Base-by-base conservation (phyloP, 2,113 vertebrate genomes). In the Ascaphus truei region DNA sequence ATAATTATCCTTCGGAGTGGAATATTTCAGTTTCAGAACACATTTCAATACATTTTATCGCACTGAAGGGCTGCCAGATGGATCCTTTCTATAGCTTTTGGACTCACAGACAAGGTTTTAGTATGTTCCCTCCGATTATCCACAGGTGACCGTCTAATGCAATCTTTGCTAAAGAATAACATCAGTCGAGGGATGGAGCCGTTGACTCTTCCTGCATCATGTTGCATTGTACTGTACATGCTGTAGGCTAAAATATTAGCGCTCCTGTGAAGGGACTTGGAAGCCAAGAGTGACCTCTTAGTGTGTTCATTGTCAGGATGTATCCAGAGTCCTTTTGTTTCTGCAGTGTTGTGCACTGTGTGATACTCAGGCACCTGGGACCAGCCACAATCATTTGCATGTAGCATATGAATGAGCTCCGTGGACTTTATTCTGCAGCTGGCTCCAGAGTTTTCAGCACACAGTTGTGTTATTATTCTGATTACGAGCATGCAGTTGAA, bases 81-180 rank as follows among this genome's bases (percentile, higher is more conserved):
- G 50, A 65, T 41, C 31, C 23, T 65, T 55, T 65, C 11, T 51
- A 34, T 31, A 50, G 20, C 2, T 61, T 61, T 61, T 61, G 58
- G 43, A 45, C 39, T 39, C 43, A 11, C 58, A 39, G 62, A 65
- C 62, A 65, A 65, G 53, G 31, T 36, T 50, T 65, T 27, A n/a
- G n/a, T n/a, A 65, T 65, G 34, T 50, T 55, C 53, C 62, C 62
- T 55, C 34, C 41, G 23, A 48, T 39, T 53, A 65, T 39, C 62
- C 62, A 65, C 62, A 65, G 62, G 62, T 65, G 62, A 65, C 62
- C 62, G 39, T 65, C 62, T 50, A 53, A 41, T 8, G 18, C 34
- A 65, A 65, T 53, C 62, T 65, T 64, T 65, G 25, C 22, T 23
- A 65, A 41, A 55, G 62, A 16, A 64, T 53, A 65, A 65, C 62